Evolutionary conservation across 2,797 vertebrate genomes (phyloP).

Genomic region (Pteronotus mesoamericanus): DNA sequence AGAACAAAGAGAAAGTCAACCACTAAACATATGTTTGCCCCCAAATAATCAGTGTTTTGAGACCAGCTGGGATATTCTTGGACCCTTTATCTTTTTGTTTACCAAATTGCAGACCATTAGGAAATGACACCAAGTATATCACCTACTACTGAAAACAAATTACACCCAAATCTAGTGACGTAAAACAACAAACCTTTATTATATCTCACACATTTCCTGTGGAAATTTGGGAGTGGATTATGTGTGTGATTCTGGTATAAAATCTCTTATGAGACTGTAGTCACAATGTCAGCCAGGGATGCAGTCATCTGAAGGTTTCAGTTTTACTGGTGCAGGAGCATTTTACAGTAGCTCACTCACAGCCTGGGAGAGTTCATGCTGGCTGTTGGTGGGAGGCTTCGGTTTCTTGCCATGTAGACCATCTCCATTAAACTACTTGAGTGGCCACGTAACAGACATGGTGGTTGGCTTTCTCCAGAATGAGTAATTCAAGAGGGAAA

Average conservation of each 20-base stretch:
- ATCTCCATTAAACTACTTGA: neutral
- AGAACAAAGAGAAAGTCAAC: constrained; percentile 2
- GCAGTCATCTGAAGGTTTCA: neutral
- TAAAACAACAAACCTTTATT: neutral
- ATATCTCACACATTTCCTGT: neutral
- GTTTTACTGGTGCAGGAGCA: neutral
- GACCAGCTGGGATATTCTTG: neutral
- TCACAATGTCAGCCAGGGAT: neutral
- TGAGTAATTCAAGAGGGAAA: neutral
- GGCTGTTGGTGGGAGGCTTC: neutral
- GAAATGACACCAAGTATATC: neutral
- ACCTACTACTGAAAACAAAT: neutral
- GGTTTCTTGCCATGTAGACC: neutral
- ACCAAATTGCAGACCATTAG: neutral
- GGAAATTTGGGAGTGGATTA: neutral
- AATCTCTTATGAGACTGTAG: neutral
- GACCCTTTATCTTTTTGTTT: constrained; percentile 28
- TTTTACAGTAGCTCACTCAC: neutral
- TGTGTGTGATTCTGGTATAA: neutral
- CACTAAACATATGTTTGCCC: neutral
- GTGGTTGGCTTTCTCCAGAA: neutral
- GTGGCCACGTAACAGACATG: neutral
- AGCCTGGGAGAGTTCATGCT: neutral
- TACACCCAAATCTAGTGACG: neutral
- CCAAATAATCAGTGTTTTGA: neutral